Percentiles rank a stretch among this genome's conserved stretches.
Conservation (phyloP, 2,888 invertebrate species). For the Chloroclysta siterata region DNA sequence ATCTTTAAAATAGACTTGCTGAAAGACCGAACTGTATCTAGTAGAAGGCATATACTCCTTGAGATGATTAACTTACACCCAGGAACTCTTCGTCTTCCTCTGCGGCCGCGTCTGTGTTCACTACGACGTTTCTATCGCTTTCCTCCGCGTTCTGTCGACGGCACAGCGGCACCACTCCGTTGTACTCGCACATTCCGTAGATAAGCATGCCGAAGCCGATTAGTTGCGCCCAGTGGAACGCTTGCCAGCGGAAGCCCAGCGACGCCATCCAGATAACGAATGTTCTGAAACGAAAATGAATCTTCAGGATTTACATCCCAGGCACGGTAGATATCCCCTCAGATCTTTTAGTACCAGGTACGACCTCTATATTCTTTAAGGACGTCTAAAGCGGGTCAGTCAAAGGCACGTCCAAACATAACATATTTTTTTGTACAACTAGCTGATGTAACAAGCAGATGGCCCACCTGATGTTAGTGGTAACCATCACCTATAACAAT, state of each 20-base stretch:
- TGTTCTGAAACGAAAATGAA: conserved; percentile 85
- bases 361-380: too few species aligned
- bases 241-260: conserved; percentile 90
- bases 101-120: conserved; percentile 44
- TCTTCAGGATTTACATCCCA: too few species aligned
- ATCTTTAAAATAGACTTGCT: too few species aligned
- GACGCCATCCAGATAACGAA: conserved; percentile 95
- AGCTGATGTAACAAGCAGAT: too few species aligned
- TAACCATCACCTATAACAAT: too few species aligned
- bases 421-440: too few species aligned
- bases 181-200: conserved; percentile 93
- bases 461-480: too few species aligned
- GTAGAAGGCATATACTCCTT: not conserved
- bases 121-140: conserved; percentile 36
- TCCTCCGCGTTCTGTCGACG: conserved; percentile 42
- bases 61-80: not conserved
- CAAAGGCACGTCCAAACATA: too few species aligned
- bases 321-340: too few species aligned
- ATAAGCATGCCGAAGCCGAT: conserved; percentile 91
- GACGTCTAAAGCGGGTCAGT: too few species aligned
- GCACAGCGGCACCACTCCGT: conserved; percentile 80
- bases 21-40: too few species aligned
- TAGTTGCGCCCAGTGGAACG: conserved; percentile 91
- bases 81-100: conserved; percentile 14
- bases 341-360: too few species aligned